Evolutionary conservation across 1,140 invertebrate species (phyloP), one percentile per base, ranked within the genome.

Genomic region (Hylaeus anthracinus): DNA sequence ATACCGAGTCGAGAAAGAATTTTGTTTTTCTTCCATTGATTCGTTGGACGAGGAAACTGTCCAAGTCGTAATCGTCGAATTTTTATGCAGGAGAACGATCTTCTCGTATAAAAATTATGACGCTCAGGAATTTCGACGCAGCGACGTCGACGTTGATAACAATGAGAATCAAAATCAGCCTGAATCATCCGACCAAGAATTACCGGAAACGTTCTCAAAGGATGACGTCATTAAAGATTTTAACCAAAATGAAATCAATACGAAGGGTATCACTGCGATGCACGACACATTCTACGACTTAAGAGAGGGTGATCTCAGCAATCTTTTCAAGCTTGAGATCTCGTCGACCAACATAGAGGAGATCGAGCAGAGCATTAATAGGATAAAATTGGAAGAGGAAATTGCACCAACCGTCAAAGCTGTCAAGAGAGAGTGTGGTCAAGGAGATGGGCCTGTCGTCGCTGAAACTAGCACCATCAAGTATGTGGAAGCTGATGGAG

Each of bases 361-460:
- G 80, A 89, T 90, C 37, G 82, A 86, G 74, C 71, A 74, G 15
- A 81, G 82, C 72, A 88, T 90, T 80, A 87, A 86, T 81, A 87
- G 86, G 78, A 86, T 86, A 78, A 84, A 84, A 83, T 86, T 88
- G 83, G 81, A 90, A 73, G 87, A 89, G 79, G 81, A 86, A 82
- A 77, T 80, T 65, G 79, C 86, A 87, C 72, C 85, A 72, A 80
- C 83, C 15, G 53, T 81, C 80, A 82, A 60, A 79, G 67, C 63
- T 6, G 78, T 79, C 73, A 82, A 84, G 80, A 78, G 45, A 67
- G 82, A 88, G 53, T 55, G 15, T 10, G 65, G 72, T 26, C 66
- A 88, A 83, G 76, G 15, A 79, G 70, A 84, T 75, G 71, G 58
- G 72, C 65, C 69, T 65, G 78, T 65, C 61, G n/a, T 73, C 51